phyloP scores from a whole-genome alignment of 2,888 invertebrate genomes.

The Gerosis bhagava region DNA sequence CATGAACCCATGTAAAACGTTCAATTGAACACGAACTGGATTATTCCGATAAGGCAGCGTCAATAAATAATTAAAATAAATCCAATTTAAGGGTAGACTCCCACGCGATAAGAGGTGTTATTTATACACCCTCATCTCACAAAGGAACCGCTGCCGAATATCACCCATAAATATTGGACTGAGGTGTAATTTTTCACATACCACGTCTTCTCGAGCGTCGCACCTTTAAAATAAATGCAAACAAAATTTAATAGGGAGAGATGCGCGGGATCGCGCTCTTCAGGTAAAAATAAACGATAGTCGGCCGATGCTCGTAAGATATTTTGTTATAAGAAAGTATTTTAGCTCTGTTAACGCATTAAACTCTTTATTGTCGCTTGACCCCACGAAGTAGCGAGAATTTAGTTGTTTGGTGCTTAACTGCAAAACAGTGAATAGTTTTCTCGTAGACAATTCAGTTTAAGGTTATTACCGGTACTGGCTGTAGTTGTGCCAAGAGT shows the following conservation, averaged over 20 bases:
- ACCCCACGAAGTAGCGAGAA: constrained; percentile 3
- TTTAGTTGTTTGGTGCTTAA: constrained; percentile 8
- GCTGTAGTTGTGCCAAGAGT: background rate
- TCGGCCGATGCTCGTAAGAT: constrained; percentile 68
- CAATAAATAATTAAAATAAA: constrained; percentile 80
- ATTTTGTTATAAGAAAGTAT: constrained; percentile 58
- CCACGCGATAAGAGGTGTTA: constrained; percentile 82
- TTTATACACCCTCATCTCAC: constrained; percentile 80
- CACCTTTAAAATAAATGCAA: constrained; percentile 83
- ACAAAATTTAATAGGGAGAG: constrained; percentile 83
- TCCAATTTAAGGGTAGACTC: constrained; percentile 79
- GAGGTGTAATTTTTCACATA: constrained; percentile 83
- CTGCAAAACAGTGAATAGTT: background rate
- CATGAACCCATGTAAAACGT: constrained; percentile 25
- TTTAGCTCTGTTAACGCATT: constrained; percentile 35
- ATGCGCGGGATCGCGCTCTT: constrained; percentile 78
- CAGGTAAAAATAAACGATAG: constrained; percentile 79
- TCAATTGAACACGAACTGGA: constrained; percentile 32
- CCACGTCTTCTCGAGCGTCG: constrained; percentile 79
- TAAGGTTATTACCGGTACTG: constrained; percentile 7
- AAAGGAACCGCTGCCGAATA: constrained; percentile 82
- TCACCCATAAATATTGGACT: constrained; percentile 82
- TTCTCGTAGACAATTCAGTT: constrained; percentile 8
- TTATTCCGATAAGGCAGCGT: constrained; percentile 45
- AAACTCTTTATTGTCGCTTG: constrained; percentile 23